A percentile compares a stretch with the other conserved stretches of the same genome.
These are phyloP conservation scores for Hypsibius dujardini DNA, from an alignment of 1,140 invertebrate species.

Conservation along the genomic window DNA sequence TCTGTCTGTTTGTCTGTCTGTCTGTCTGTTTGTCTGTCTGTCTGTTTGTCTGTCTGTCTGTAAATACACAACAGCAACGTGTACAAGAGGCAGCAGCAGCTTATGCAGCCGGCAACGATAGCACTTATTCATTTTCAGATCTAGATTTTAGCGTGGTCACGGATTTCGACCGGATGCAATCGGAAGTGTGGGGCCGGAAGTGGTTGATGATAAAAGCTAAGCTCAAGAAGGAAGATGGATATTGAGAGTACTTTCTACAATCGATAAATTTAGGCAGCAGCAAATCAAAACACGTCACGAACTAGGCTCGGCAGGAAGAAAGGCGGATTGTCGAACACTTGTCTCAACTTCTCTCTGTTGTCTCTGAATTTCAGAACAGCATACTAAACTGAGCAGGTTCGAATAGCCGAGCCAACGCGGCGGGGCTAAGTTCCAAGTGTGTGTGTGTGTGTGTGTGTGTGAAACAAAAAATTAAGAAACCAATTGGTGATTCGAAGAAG, in stretches of 20 bases:
- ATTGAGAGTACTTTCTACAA: neutral
- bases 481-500: neutral
- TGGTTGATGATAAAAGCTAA: neutral
- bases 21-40: no score
- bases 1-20: no score
- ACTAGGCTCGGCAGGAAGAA: neutral
- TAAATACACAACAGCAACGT: no score
- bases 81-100: no score
- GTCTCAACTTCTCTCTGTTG: neutral
- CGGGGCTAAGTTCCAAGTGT: neutral
- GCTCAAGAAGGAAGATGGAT: neutral
- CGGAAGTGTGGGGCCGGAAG: neutral
- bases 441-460: conserved; percentile 12
- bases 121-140: neutral
- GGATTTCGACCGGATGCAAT: conserved; percentile 16
- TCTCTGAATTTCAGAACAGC: no score
- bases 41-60: no score
- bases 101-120: no score
- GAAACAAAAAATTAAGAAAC: conserved; percentile 4
- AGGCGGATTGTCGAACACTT: neutral
- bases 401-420: no score
- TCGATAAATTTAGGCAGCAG: neutral
- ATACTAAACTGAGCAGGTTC: no score
- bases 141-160: conserved; percentile 18
- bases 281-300: neutral